Conservation (phyloP, 2,797 vertebrate genomes). For the Nannoperca australis region DNA sequence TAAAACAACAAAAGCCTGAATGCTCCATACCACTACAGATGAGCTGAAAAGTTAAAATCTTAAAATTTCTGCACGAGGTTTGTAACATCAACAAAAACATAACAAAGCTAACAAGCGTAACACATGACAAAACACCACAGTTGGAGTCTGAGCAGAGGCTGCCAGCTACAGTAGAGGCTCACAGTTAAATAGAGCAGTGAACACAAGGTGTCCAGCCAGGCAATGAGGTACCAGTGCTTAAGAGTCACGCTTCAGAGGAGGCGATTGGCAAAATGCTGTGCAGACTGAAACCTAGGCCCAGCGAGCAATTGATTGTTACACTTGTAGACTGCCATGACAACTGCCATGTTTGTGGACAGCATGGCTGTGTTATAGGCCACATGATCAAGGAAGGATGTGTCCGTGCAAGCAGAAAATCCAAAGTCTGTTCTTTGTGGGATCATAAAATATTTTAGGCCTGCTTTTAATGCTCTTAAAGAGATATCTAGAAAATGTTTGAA, state of each 20-base stretch:
- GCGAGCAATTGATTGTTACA: conserved; percentile 78
- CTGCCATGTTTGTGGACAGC: conserved; percentile 61
- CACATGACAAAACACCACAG: conserved; percentile 35
- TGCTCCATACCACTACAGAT: background rate
- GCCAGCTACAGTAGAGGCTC: conserved; percentile 47
- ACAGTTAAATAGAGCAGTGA: conserved; percentile 56
- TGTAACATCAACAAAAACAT: conserved; percentile 32
- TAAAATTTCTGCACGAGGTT: conserved; percentile 18
- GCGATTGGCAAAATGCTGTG: conserved; percentile 73
- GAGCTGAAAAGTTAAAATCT: conserved; percentile 14
- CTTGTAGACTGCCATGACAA: conserved; percentile 80
- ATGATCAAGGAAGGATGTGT: conserved; percentile 44
- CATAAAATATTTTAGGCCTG: conserved; percentile 37
- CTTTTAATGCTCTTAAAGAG: conserved; percentile 32
- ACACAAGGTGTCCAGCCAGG: conserved; percentile 61
- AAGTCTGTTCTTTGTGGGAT: conserved; percentile 25
- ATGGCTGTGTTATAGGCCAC: conserved; percentile 42
- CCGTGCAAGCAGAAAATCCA: conserved; percentile 42
- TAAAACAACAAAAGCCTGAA: background rate
- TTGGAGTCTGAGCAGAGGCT: conserved; percentile 33
- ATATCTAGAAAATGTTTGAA: conserved; percentile 17
- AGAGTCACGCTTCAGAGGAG: conserved; percentile 77
- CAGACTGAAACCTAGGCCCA: conserved; percentile 62
- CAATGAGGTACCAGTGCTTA: conserved; percentile 67
- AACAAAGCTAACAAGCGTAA: conserved; percentile 42